Percentiles rank a stretch among this genome's conserved stretches.
Conservation (phyloP, 2,888 invertebrate genomes). For the Neria commutata region DNA sequence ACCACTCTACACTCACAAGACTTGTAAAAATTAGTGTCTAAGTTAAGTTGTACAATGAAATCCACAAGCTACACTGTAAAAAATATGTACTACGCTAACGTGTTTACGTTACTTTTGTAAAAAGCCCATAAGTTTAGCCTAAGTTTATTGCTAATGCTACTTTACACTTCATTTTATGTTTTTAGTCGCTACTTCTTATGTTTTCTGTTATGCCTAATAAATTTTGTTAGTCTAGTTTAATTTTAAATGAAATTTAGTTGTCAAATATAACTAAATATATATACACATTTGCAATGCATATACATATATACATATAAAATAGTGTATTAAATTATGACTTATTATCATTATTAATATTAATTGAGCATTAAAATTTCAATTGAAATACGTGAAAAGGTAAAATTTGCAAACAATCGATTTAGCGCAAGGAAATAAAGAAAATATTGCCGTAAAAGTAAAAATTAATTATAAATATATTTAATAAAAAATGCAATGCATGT, state of each 20-base stretch:
- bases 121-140: not conserved
- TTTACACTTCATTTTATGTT: too few species aligned
- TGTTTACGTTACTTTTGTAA: slow-evolving; percentile 11
- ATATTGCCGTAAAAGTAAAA: slow-evolving; percentile 1
- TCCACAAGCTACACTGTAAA: slow-evolving; percentile 43
- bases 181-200: too few species aligned
- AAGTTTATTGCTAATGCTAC: too few species aligned
- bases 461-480: slow-evolving; percentile 19
- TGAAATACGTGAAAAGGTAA: too few species aligned
- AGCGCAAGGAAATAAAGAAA: slow-evolving; percentile 25
- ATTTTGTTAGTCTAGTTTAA: slow-evolving; percentile 46
- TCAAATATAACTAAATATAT: slow-evolving; percentile 31
- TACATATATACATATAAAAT: slow-evolving; percentile 26
- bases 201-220: slow-evolving; percentile 28
- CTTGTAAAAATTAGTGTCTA: slow-evolving; percentile 54
- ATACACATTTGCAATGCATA: slow-evolving; percentile 39
- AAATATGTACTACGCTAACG: slow-evolving; percentile 20
- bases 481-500: slow-evolving; percentile 31
- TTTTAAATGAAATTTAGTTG: slow-evolving; percentile 41
- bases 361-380: slow-evolving; percentile 27
- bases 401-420: slow-evolving; percentile 45
- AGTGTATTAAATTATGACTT: slow-evolving; percentile 30
- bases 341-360: slow-evolving; percentile 19
- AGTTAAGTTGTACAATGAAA: slow-evolving; percentile 43
- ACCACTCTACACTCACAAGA: too few species aligned